Evolutionary conservation across 1,140 invertebrate genomes (phyloP).

Genomic region (Drosophila pectinifera): DNA sequence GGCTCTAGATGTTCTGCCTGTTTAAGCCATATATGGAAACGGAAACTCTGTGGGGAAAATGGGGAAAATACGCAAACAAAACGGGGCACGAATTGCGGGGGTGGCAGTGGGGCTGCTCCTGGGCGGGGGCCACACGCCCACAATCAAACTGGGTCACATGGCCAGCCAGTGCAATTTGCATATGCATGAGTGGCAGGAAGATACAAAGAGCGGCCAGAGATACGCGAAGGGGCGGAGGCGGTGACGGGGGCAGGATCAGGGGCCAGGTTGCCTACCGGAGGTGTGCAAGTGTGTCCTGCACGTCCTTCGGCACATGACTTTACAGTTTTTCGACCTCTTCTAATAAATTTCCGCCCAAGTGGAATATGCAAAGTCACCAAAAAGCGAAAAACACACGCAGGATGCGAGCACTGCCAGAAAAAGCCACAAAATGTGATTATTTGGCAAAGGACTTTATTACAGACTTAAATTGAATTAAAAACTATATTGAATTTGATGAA

Average conservation of each 20-base stretch:
- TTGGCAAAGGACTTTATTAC: too few species aligned
- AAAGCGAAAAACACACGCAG: constrained; percentile 45
- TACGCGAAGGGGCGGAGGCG: neutral
- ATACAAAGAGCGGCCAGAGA: constrained; percentile 35
- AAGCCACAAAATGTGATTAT: neutral
- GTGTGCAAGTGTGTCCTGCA: constrained; percentile 52
- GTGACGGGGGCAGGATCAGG: neutral
- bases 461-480: too few species aligned
- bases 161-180: constrained; percentile 73
- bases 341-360: constrained; percentile 68
- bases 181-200: constrained; percentile 67
- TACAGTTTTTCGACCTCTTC: constrained; percentile 73
- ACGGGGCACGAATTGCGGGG: constrained; percentile 48
- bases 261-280: constrained; percentile 19
- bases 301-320: constrained; percentile 59
- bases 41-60: constrained; percentile 47
- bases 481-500: too few species aligned
- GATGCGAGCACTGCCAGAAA: constrained; percentile 6
- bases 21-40: constrained; percentile 4
- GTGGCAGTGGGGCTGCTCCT: neutral
- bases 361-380: constrained; percentile 75
- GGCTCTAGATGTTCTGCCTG: constrained; percentile 18
- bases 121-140: constrained; percentile 48
- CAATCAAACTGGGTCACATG: constrained; percentile 79
- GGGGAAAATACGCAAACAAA: constrained; percentile 55